Evolutionary conservation across 2,797 vertebrate species (phyloP).

Genomic region (Arnoldichthys spilopterus): DNA sequence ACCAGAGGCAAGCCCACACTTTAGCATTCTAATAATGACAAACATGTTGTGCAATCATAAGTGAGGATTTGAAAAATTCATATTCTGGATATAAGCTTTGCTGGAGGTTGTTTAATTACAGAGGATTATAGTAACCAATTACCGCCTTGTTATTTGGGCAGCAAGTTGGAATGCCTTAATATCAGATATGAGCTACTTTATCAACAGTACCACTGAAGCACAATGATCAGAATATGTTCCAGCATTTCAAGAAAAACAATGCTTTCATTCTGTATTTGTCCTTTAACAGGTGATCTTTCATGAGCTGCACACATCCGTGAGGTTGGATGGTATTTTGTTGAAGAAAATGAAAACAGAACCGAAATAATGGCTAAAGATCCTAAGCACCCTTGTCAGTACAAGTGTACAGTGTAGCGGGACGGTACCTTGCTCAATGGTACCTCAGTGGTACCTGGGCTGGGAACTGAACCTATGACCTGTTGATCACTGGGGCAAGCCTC

Average conservation of each 20-base stretch:
- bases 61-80: slow-evolving; percentile 12
- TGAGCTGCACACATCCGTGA: not conserved
- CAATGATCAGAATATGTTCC: not conserved
- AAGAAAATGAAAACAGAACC: no score
- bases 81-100: not conserved
- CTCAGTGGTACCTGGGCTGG: no score
- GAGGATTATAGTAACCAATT: slow-evolving; percentile 5
- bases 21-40: slow-evolving; percentile 21
- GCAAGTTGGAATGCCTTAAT: not conserved
- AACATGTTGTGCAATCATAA: not conserved
- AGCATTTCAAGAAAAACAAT: not conserved
- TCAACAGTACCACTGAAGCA: not conserved
- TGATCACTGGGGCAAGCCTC: no score
- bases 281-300: not conserved
- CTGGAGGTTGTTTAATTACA: slow-evolving; percentile 21
- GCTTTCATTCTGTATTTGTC: no score
- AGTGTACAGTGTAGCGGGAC: no score
- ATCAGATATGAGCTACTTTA: not conserved
- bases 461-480: no score
- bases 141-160: not conserved
- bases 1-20: not conserved
- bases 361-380: no score
- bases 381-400: no score
- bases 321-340: no score
- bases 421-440: no score